phyloP scores from a whole-genome alignment of 2,888 invertebrate genomes.

The Arenicola marina region DNA sequence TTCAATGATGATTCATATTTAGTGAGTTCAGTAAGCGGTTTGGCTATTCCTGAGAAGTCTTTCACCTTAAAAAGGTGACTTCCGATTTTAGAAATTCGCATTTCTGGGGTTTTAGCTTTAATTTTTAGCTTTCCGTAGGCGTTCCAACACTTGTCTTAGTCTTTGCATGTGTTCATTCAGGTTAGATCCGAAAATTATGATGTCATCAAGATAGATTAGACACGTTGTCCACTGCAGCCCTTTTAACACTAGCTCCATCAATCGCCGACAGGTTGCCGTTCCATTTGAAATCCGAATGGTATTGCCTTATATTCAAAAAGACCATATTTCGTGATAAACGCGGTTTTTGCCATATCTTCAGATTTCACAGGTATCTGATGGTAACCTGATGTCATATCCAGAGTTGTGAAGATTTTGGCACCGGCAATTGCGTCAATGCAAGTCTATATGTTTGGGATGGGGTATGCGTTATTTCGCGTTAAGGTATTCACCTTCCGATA shows the following conservation, averaged over 20 bases:
- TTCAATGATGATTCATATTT: conserved; percentile 10
- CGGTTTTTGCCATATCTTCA: not conserved
- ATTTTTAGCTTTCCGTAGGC: conserved; percentile 15
- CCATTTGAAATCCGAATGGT: conserved; percentile 11
- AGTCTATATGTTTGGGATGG: not conserved
- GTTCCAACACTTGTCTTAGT: conserved; percentile 22
- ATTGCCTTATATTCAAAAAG: not conserved
- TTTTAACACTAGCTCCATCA: not conserved
- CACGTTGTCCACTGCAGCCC: conserved; percentile 1
- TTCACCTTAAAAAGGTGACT: conserved; percentile 27
- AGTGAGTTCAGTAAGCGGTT: conserved; percentile 21
- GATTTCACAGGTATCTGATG: not conserved
- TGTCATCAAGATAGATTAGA: conserved; percentile 13
- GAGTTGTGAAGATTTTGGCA: not conserved
- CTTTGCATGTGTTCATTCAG: conserved; percentile 28
- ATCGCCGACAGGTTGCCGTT: not conserved
- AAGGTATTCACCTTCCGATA: not conserved
- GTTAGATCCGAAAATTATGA: conserved; percentile 3
- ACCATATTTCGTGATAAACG: not conserved
- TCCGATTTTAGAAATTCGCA: conserved; percentile 13
- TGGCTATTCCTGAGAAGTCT: conserved; percentile 23
- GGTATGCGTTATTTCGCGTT: not conserved
- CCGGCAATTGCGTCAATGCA: conserved; percentile 1
- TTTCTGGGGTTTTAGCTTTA: conserved; percentile 21
- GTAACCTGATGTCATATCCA: not conserved